Conservation (phyloP, 1,140 invertebrate genomes). For the Anastrepha ludens region DNA sequence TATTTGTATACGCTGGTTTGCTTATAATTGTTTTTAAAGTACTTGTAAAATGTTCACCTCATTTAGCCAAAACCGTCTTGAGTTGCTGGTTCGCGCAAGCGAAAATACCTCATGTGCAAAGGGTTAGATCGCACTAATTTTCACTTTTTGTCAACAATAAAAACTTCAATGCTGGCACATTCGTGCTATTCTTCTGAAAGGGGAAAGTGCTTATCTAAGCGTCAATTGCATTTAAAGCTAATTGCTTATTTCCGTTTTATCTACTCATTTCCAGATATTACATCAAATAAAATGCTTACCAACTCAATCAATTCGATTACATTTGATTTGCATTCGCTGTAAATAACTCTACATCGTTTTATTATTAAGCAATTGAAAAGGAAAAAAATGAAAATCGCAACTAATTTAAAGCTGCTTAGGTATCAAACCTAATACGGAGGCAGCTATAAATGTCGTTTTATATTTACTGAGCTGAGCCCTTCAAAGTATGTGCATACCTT, state of each 20-base stretch:
- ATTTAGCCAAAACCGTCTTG: too few species aligned
- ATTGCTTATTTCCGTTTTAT: slow-evolving; percentile 10
- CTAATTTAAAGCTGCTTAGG: background rate
- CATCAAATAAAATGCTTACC: background rate
- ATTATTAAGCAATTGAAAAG: background rate
- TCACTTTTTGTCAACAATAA: too few species aligned
- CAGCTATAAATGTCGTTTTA: background rate
- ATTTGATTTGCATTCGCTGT: background rate
- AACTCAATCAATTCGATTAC: slow-evolving; percentile 17
- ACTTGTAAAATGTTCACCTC: too few species aligned
- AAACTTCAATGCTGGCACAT: too few species aligned
- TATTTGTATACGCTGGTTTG: too few species aligned
- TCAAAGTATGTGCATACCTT: background rate
- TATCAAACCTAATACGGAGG: background rate
- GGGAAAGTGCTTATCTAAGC: slow-evolving; percentile 27
- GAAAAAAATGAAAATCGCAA: background rate
- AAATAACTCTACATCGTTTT: background rate
- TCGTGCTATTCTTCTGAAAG: background rate
- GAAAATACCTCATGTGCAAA: too few species aligned
- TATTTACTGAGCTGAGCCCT: background rate
- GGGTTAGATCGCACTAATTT: too few species aligned
- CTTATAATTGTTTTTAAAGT: too few species aligned
- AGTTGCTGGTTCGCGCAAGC: too few species aligned
- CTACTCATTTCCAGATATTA: background rate
- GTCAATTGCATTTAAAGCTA: background rate